phyloP scores from a whole-genome alignment of 1,140 invertebrate genomes.

The Habropoda laboriosa region DNA sequence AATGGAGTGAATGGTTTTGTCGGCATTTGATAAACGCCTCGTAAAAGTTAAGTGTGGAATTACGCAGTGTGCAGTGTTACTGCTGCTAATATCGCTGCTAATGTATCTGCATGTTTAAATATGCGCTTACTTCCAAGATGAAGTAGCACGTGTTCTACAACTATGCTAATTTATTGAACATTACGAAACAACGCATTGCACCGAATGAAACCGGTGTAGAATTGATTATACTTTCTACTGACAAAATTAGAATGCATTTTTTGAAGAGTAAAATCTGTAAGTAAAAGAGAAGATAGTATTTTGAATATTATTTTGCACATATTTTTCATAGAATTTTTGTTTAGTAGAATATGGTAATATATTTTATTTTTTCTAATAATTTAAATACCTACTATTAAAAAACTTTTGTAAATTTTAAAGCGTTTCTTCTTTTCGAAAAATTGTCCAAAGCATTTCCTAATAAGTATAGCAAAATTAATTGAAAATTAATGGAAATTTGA shows the following conservation, averaged over 20 bases:
- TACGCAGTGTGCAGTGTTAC: constrained; percentile 4
- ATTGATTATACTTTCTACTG: neutral
- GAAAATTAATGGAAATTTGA: too few species aligned
- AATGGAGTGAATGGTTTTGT: constrained; percentile 23
- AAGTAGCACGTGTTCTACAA: neutral
- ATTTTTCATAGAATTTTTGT: too few species aligned
- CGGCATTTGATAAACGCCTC: constrained; percentile 43
- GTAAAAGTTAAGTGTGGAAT: constrained; percentile 35
- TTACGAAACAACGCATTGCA: too few species aligned
- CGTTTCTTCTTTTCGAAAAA: too few species aligned
- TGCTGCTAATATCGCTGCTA: constrained; percentile 41
- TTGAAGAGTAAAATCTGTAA: too few species aligned
- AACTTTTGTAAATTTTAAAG: too few species aligned
- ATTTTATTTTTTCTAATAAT: too few species aligned
- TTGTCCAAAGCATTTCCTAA: too few species aligned
- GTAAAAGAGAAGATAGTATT: neutral
- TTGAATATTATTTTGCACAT: neutral
- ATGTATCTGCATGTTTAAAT: constrained; percentile 10
- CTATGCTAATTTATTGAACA: neutral
- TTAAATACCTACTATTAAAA: too few species aligned
- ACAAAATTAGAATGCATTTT: neutral
- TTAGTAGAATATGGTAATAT: too few species aligned
- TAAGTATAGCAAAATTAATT: too few species aligned
- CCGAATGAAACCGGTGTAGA: neutral
- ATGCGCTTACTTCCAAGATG: neutral